These are phyloP conservation scores for Apodemia mormo DNA, from an alignment of 2,888 invertebrate species.

Conservation along the genomic window DNA sequence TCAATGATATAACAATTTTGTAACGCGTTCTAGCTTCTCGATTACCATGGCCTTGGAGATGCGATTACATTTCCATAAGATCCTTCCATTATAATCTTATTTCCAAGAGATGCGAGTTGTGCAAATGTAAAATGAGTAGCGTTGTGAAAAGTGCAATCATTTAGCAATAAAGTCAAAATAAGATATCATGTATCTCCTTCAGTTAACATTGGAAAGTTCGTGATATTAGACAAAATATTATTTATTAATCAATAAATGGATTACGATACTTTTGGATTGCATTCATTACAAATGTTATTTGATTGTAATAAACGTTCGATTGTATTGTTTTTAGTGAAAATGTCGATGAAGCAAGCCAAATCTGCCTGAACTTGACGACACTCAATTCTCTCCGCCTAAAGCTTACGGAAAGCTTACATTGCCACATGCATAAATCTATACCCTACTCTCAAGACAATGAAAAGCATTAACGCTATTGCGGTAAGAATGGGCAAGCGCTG, in stretches of 20 bases:
- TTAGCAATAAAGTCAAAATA: neutral
- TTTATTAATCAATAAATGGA: neutral
- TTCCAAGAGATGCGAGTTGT: conserved; percentile 3
- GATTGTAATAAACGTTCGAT: no score
- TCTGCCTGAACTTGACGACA: no score
- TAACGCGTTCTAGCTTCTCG: neutral
- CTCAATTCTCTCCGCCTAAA: no score
- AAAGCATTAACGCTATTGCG: no score
- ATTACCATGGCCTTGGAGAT: conserved; percentile 14
- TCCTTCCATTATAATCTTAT: neutral
- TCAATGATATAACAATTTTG: conserved; percentile 8
- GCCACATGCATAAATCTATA: no score
- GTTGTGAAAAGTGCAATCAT: neutral
- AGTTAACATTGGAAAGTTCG: neutral
- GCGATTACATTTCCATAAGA: neutral
- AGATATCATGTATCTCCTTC: neutral
- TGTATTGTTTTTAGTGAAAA: no score
- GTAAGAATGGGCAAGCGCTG: no score
- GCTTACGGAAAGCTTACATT: no score
- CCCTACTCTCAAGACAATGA: no score
- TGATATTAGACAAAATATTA: neutral
- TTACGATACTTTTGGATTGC: neutral
- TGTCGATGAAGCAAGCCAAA: no score
- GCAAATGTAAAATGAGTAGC: neutral
- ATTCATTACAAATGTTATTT: neutral